Conservation (phyloP, 53 echinoderm and acorn worm species). For the Pentamera pediparva region DNA sequence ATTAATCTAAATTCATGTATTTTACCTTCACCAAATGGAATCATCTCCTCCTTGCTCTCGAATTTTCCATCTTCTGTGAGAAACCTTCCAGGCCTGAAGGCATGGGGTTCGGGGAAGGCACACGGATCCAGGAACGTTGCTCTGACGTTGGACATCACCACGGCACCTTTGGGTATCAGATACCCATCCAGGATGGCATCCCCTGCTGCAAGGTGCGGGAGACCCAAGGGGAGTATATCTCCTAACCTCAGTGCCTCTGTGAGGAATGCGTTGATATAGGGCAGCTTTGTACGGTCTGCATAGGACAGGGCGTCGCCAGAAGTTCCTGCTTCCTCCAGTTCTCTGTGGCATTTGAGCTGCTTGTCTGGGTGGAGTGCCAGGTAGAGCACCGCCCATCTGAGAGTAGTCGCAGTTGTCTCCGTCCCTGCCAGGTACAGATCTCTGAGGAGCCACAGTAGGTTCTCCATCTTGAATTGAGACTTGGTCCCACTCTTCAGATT, state of each 20-base stretch:
- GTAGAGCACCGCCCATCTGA: not conserved
- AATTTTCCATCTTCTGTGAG: not conserved
- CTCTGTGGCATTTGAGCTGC: slow-evolving; percentile 18
- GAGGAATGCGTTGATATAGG: slow-evolving; percentile 16
- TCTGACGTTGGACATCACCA: slow-evolving; percentile 7
- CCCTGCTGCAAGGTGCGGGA: slow-evolving; percentile 7
- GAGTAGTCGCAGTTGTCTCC: slow-evolving; percentile 13
- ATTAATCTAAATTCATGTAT: too few species aligned
- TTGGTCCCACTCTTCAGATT: not conserved
- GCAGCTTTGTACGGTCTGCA: slow-evolving; percentile 18
- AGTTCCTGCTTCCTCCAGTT: not conserved
- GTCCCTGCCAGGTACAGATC: slow-evolving; percentile 31
- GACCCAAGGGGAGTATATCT: slow-evolving; percentile 13
- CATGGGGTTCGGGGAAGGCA: not conserved
- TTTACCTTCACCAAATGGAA: slow-evolving; percentile 25
- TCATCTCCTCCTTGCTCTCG: not conserved
- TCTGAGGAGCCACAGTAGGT: slow-evolving; percentile 23
- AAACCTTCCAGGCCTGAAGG: slow-evolving; percentile 1
- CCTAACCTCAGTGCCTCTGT: slow-evolving; percentile 17
- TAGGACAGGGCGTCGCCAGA: not conserved
- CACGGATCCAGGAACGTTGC: not conserved
- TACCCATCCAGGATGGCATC: slow-evolving; percentile 13
- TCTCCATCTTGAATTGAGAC: not conserved
- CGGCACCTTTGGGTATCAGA: slow-evolving; percentile 20
- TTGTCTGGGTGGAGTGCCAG: slow-evolving; percentile 14